These are phyloP conservation scores for Hydroisotoma schaefferi DNA, from an alignment of 2,888 invertebrate species.

Conservation along the genomic window DNA sequence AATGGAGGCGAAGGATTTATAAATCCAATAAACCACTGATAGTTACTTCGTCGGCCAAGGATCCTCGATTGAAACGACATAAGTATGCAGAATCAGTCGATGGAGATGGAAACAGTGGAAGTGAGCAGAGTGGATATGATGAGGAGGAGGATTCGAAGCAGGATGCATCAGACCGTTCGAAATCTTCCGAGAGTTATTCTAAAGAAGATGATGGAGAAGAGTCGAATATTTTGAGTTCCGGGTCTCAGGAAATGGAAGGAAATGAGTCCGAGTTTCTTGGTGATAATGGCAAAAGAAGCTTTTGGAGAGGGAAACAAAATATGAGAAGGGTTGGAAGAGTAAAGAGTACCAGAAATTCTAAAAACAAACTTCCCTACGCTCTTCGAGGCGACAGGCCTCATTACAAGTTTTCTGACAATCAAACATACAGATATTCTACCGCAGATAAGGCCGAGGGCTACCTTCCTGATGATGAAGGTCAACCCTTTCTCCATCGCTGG, in stretches of 20 bases:
- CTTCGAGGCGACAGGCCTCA: conserved; percentile 32
- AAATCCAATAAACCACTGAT: not conserved
- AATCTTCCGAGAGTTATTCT: too few species aligned
- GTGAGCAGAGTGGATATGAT: not conserved
- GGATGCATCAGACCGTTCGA: too few species aligned
- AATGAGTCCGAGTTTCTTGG: not conserved
- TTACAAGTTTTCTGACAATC: conserved; percentile 26
- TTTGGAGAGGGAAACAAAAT: conserved; percentile 1
- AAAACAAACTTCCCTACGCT: conserved; percentile 35
- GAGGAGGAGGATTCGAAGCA: too few species aligned
- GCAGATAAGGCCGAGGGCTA: not conserved
- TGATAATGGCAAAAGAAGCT: not conserved
- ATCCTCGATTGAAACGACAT: too few species aligned
- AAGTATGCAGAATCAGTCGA: too few species aligned
- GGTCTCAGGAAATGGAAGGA: not conserved
- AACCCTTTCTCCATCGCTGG: conserved; percentile 13
- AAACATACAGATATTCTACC: not conserved
- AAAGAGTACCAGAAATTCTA: conserved; percentile 13
- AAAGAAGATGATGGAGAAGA: not conserved
- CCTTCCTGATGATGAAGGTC: not conserved
- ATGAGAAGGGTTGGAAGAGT: too few species aligned
- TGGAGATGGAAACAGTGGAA: too few species aligned
- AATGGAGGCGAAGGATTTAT: not conserved
- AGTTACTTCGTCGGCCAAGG: not conserved
- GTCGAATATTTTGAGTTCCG: not conserved